Conservation (phyloP, 1,140 invertebrate genomes). For the Tetragonula clypearis region DNA sequence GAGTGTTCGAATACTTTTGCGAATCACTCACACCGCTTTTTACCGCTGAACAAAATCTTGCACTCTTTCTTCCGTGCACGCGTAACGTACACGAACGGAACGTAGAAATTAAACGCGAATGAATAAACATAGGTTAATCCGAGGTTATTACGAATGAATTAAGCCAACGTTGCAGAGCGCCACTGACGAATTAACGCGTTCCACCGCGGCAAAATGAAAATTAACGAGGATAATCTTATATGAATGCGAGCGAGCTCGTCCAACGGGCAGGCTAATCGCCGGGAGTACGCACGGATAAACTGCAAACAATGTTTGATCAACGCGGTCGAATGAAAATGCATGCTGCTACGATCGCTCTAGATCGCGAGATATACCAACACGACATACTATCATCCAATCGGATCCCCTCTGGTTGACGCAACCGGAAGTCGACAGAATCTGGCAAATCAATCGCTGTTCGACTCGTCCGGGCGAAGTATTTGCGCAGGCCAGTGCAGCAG, state of each 20-base stretch:
- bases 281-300: neutral
- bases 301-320: neutral
- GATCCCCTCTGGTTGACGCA: neutral
- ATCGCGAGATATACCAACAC: neutral
- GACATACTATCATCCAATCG: neutral
- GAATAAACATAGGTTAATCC: neutral
- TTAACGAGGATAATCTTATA: neutral
- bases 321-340: neutral
- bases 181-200: neutral
- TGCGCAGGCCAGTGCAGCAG: neutral
- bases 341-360: neutral
- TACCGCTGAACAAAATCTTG: neutral
- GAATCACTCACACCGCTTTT: no score
- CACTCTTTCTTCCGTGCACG: neutral
- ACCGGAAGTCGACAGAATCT: neutral
- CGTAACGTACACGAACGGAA: no score
- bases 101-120: neutral
- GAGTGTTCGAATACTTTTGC: no score
- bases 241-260: neutral
- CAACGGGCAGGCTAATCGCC: neutral
- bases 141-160: neutral
- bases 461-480: neutral
- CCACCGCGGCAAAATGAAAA: neutral
- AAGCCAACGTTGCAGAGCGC: neutral
- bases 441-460: neutral